Conservation (phyloP, 1,140 invertebrate species). For the Platorchestia sp. region DNA sequence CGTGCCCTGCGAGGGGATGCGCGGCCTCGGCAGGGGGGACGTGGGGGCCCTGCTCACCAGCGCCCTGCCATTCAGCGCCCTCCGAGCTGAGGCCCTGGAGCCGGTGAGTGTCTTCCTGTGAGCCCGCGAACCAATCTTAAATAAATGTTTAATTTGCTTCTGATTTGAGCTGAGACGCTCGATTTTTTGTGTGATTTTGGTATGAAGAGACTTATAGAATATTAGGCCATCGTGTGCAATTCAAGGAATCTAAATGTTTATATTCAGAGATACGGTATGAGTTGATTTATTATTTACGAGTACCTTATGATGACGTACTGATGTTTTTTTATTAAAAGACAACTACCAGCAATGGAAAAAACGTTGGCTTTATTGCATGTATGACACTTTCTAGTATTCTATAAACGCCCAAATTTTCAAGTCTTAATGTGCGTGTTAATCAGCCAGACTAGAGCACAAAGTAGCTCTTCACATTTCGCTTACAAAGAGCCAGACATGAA, state of each 20-base stretch:
- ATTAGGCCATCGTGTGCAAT: neutral
- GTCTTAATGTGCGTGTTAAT: too few species aligned
- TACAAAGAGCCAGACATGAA: too few species aligned
- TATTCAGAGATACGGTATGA: neutral
- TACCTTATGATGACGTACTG: too few species aligned
- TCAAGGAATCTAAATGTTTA: neutral
- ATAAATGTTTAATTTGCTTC: neutral
- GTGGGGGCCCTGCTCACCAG: slow-evolving; percentile 11
- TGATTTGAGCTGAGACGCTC: neutral
- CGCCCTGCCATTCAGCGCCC: neutral
- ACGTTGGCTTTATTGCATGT: too few species aligned
- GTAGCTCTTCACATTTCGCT: too few species aligned
- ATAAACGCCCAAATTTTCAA: too few species aligned
- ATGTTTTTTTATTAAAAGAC: too few species aligned
- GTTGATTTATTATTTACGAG: neutral
- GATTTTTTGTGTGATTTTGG: neutral
- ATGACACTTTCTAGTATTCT: too few species aligned
- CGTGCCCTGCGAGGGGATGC: neutral
- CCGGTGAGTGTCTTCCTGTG: neutral
- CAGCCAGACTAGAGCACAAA: too few species aligned
- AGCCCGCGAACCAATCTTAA: neutral
- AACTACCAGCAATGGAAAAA: too few species aligned
- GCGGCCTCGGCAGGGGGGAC: slow-evolving; percentile 2
- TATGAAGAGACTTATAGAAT: neutral
- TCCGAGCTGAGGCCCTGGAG: neutral